Evolutionary conservation across 2,797 vertebrate genomes (phyloP), one percentile per base, ranked within the genome.

Genomic region (Peromyscus aztecus): DNA sequence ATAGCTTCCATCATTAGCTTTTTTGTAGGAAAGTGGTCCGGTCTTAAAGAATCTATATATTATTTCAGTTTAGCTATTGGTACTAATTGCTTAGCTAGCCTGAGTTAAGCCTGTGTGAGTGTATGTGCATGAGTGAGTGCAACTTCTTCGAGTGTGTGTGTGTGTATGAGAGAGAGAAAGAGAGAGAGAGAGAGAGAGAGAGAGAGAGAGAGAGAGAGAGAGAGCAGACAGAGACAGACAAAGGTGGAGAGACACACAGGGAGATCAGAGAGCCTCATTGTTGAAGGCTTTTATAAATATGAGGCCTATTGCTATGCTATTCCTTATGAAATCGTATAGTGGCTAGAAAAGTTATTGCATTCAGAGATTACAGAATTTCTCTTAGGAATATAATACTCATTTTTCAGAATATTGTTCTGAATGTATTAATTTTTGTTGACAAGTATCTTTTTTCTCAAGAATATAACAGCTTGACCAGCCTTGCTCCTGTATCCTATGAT

Each of bases 281-380:
- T 17, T 61, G 34, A 80, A 80, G 14, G 8, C 27, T 46, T 96
- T 92, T 84, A 84, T 84, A 92, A 90, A 76, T 78, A 59, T 65
- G 43, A 46, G 43, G 17, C 4, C 61, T 81, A 43, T 27, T 88
- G 34, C 37, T 92, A 1, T 88, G 12, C 4, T 17, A 90, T 93
- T 96, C 76, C 29, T 7, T 76, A 21, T 71, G 52, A 95, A 80
- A 76, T 81, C 52, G 71, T 81, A 92, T 16, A 85, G 0, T 75
- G 19, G 34, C 34, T 87, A 65, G 69, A 76, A 87, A 95, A 85
- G 43, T 52, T 65, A 84, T 34, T 95, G 17, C 52, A 73, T 75
- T 93, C n/a, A 73, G 24, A 76, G 75, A 59, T 71, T 77, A 16
- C 2, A 49, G 21, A 65, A 71, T 92, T 88, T 16, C 37, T 92